phyloP scores from a whole-genome alignment of 2,888 invertebrate genomes.

The Lasius platythorax region DNA sequence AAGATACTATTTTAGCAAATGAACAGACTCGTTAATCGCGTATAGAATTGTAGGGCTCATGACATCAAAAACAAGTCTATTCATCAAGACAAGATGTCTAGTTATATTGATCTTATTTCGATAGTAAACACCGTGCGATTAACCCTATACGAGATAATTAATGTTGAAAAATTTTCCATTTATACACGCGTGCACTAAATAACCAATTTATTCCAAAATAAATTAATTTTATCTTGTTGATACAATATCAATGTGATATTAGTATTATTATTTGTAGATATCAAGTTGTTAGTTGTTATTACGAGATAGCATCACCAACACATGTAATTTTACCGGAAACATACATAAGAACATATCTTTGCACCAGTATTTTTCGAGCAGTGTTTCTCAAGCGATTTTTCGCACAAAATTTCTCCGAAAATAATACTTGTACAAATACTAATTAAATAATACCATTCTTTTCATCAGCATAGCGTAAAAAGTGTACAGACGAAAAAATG shows the following conservation, averaged over 20 bases:
- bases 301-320: neutral
- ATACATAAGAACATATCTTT: neutral
- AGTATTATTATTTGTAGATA: conserved; percentile 1
- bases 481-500: neutral
- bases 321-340: neutral
- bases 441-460: neutral
- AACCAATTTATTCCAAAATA: neutral
- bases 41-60: neutral
- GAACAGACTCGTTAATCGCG: neutral
- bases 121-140: neutral
- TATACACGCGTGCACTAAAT: neutral
- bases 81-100: neutral
- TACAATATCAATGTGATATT: conserved; percentile 4
- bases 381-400: neutral
- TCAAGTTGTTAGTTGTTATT: conserved; percentile 7
- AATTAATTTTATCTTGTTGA: neutral
- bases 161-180: neutral
- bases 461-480: neutral
- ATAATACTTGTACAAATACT: neutral
- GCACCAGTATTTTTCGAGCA: neutral
- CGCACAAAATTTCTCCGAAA: neutral
- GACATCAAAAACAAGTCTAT: neutral
- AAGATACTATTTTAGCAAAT: neutral
- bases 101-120: conserved; percentile 7
- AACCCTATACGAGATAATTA: neutral